Base-by-base conservation (phyloP, 1,140 invertebrate genomes). In the Tetraneura akinire region DNA sequence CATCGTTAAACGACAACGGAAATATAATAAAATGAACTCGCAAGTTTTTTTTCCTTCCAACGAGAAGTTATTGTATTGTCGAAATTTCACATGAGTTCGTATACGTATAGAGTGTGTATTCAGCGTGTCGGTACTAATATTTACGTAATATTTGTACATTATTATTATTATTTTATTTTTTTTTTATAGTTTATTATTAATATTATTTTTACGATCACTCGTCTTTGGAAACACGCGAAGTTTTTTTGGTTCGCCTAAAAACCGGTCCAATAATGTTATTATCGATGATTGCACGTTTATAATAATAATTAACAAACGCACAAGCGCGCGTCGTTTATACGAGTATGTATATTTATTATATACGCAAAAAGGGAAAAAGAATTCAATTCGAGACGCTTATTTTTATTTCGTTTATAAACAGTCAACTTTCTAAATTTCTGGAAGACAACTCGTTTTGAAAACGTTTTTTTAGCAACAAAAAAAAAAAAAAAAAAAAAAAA, bases 181-280 rank as follows among this genome's bases (percentile, higher is more conserved):
- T 37, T n/a, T n/a, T n/a, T n/a, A n/a, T n/a, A n/a, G n/a, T n/a
- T n/a, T 37, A 37, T 37, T 37, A 37, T 8, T 37, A 37, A 4
- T 37, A 37, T 37, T 37, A 37, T 37, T 37, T 68, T 23, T 45
- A 47, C 42, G 64, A 68, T 16, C 42, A 23, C 42, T 68, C 21
- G 64, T 68, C 42, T 23, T 68, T n/a, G 42, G 64, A 68, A 37
- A 47, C 64, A 68, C 64, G 37, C 64, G 37, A 45, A 68, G 6
- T 1, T 37, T 8, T 3, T 37, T 37, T 37, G 32, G 37, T 68
- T 68, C 47, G 64, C 21, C 21, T 11, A 1, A 74, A 87, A 16
- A 84, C 82, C 0, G 86, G 85, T 5, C 55, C 21, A 49, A 66
- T 29, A 26, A 26, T 8, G 8, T 26, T 45, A 68, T 68, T 70